These are phyloP conservation scores for Epinephelus malabaricus DNA, from an alignment of 2,797 vertebrate genomes.

Conservation along the genomic window DNA sequence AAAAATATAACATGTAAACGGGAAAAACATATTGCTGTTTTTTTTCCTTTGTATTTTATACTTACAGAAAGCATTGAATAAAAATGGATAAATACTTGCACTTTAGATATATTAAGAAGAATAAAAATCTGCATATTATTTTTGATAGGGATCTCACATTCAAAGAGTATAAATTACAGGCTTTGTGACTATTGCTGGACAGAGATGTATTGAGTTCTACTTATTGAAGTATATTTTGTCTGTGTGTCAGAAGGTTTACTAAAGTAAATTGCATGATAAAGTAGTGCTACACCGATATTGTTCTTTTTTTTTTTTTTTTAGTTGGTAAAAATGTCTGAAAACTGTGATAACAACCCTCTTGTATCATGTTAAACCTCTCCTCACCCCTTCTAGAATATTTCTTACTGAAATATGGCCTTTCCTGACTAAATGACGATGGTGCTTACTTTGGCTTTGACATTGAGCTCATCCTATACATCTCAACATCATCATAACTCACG, in stretches of 20 bases:
- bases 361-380: constrained; percentile 85
- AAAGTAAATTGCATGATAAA: constrained; percentile 91
- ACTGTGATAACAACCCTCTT: constrained; percentile 88
- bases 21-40: constrained; percentile 88
- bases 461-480: constrained; percentile 83
- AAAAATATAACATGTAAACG: constrained; percentile 87
- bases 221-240: constrained; percentile 92
- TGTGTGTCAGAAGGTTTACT: constrained; percentile 90
- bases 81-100: constrained; percentile 91
- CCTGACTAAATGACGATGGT: constrained; percentile 88
- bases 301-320: constrained; percentile 80
- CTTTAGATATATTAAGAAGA: constrained; percentile 91
- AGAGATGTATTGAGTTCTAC: constrained; percentile 89
- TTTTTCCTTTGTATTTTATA: constrained; percentile 90
- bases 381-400: constrained; percentile 81
- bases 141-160: constrained; percentile 92
- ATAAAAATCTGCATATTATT: constrained; percentile 91
- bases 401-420: constrained; percentile 86
- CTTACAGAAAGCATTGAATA: constrained; percentile 91
- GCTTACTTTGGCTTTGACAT: constrained; percentile 89
- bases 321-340: constrained; percentile 89
- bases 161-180: constrained; percentile 88
- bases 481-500: constrained; percentile 78
- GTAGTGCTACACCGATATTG: constrained; percentile 89
- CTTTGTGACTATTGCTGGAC: constrained; percentile 90